Percentiles rank a stretch among this genome's conserved stretches.
phyloP scores from a whole-genome alignment of 1,140 invertebrate genomes.

The Yoshiicerus persimilis region DNA sequence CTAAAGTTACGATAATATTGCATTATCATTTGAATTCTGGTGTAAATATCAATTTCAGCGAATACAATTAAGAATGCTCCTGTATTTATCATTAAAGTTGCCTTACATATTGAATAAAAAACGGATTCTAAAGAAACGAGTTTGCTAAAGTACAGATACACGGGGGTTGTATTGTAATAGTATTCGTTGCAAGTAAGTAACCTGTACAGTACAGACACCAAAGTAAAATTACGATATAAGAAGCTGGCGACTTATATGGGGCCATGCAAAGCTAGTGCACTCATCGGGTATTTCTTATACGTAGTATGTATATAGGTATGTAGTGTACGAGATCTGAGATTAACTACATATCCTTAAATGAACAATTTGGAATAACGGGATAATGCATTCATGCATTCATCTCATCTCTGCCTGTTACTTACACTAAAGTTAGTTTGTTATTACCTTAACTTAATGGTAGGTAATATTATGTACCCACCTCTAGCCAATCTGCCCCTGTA shows the following conservation, averaged over 20 bases:
- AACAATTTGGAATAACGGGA: neutral
- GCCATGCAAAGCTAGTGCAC: neutral
- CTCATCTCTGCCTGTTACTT: neutral
- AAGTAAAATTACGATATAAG: no score
- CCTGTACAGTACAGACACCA: neutral
- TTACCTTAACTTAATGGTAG: neutral
- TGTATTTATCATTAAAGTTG: neutral
- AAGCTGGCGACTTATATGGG: neutral
- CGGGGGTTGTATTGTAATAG: neutral
- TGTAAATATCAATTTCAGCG: no score
- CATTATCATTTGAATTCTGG: no score
- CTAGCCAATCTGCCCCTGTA: no score
- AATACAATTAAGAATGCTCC: no score
- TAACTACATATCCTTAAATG: neutral
- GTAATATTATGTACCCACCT: neutral
- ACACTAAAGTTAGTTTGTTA: neutral
- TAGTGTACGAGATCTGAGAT: neutral
- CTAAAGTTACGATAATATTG: no score
- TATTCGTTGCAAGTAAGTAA: no score
- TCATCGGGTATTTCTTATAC: neutral
- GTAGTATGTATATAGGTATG: neutral
- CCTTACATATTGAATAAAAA: neutral
- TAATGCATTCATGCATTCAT: neutral
- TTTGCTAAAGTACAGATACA: neutral
- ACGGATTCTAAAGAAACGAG: neutral